A percentile compares a stretch with the other conserved stretches of the same genome.
phyloP scores from a whole-genome alignment of 2,113 vertebrate genomes.

The Noctilio leporinus region DNA sequence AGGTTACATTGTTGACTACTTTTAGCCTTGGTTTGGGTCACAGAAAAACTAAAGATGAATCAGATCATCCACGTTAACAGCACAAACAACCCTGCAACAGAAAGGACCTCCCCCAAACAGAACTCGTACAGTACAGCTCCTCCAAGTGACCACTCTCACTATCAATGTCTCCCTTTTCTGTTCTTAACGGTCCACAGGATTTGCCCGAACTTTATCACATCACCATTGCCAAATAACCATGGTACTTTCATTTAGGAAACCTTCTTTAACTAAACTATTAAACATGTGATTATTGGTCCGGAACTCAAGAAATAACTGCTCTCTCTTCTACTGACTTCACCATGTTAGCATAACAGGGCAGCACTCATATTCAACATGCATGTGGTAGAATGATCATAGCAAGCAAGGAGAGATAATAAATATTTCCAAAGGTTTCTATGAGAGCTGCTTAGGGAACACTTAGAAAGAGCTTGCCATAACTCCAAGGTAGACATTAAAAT shows the following conservation, averaged over 20 bases:
- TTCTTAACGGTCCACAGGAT: not conserved
- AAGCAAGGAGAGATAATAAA: not conserved
- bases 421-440: not conserved
- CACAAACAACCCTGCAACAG: not conserved
- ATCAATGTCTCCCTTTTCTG: not conserved
- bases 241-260: not conserved
- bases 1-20: not conserved
- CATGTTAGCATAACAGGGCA: not conserved
- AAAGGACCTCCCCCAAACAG: not conserved
- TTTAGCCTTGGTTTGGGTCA: conserved; percentile 18
- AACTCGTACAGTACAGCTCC: not conserved
- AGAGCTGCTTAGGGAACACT: not conserved
- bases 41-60: conserved; percentile 50
- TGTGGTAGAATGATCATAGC: not conserved
- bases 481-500: not conserved
- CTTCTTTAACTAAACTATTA: not conserved
- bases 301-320: not conserved
- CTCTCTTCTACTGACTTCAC: not conserved
- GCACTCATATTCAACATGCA: not conserved
- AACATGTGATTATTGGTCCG: not conserved
- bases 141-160: not conserved
- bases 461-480: not conserved
- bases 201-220: not conserved
- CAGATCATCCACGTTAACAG: conserved; percentile 2
- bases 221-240: not conserved